Conservation (phyloP, 1,140 invertebrate species). For the Charaxes varanes region DNA sequence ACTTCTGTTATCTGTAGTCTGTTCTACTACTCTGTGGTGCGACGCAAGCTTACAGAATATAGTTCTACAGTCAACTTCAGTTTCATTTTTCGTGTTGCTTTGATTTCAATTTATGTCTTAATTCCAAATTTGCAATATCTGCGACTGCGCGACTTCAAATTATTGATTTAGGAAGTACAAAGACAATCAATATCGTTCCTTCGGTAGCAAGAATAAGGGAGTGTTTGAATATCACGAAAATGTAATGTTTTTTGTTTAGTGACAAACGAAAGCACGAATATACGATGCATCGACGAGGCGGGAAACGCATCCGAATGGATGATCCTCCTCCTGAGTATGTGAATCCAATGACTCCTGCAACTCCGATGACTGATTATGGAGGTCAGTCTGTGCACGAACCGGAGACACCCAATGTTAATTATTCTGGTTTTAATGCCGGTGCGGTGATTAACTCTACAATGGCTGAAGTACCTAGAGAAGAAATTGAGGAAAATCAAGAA, state of each 20-base stretch:
- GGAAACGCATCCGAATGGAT: slow-evolving; percentile 93
- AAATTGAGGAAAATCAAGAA: slow-evolving; percentile 44
- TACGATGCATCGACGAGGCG: slow-evolving; percentile 88
- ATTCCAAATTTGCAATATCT: no score
- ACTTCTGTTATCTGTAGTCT: no score
- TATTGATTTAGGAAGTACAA: no score
- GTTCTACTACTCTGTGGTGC: no score
- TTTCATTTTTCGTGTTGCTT: no score
- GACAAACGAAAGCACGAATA: slow-evolving; percentile 24
- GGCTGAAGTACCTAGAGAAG: slow-evolving; percentile 38
- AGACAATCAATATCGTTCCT: no score
- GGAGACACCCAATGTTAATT: slow-evolving; percentile 46
- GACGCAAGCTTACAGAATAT: no score
- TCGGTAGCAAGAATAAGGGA: no score
- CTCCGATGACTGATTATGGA: slow-evolving; percentile 65
- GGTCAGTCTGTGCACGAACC: slow-evolving; percentile 66
- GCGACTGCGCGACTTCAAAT: no score
- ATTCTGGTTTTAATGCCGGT: slow-evolving; percentile 54
- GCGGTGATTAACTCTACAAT: slow-evolving; percentile 42
- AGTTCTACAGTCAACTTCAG: no score
- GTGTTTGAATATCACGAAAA: no score
- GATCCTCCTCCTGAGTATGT: slow-evolving; percentile 91
- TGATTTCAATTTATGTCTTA: no score
- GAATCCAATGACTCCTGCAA: slow-evolving; percentile 84
- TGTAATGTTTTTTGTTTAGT: not conserved